Evolutionary conservation across 2,888 invertebrate genomes (phyloP).

Genomic region (Cryptus viduatorius): DNA sequence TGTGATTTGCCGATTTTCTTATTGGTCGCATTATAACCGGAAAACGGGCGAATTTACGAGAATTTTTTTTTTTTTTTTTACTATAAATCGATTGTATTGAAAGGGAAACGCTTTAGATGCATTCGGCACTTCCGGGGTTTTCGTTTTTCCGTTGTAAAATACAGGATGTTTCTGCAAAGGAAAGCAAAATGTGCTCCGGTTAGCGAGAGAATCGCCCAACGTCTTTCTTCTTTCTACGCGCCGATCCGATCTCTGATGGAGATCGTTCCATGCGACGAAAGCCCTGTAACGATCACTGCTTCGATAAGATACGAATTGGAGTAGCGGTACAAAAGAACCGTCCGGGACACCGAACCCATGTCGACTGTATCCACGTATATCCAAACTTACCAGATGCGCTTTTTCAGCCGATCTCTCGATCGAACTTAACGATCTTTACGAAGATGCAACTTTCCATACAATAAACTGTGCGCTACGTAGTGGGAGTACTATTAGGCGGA

Average conservation of each 20-base stretch:
- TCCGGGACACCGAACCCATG: slow-evolving; percentile 57
- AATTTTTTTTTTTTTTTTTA: background rate
- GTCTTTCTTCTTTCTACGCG: slow-evolving; percentile 4
- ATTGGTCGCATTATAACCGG: slow-evolving; percentile 50
- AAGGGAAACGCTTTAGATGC: background rate
- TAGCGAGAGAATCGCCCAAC: background rate
- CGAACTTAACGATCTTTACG: slow-evolving; percentile 68
- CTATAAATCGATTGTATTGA: background rate
- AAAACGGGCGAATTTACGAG: slow-evolving; percentile 20
- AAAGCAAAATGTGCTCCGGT: slow-evolving; percentile 10
- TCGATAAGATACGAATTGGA: slow-evolving; percentile 73
- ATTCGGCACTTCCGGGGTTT: slow-evolving; percentile 12
- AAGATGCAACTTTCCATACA: slow-evolving; percentile 61
- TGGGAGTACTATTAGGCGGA: background rate
- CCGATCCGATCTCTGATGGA: slow-evolving; percentile 47
- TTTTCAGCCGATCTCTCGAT: slow-evolving; percentile 76
- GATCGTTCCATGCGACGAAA: slow-evolving; percentile 62
- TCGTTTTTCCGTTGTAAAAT: background rate
- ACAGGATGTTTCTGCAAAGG: background rate
- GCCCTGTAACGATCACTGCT: slow-evolving; percentile 61
- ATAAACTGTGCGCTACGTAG: slow-evolving; percentile 22
- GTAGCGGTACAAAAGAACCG: slow-evolving; percentile 76
- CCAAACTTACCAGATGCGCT: slow-evolving; percentile 79
- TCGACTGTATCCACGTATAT: slow-evolving; percentile 61
- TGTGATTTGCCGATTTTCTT: slow-evolving; percentile 28